A percentile compares a stretch with the other conserved stretches of the same genome.
Conservation (phyloP, 2,797 vertebrate genomes). For the Danio kyathit region DNA sequence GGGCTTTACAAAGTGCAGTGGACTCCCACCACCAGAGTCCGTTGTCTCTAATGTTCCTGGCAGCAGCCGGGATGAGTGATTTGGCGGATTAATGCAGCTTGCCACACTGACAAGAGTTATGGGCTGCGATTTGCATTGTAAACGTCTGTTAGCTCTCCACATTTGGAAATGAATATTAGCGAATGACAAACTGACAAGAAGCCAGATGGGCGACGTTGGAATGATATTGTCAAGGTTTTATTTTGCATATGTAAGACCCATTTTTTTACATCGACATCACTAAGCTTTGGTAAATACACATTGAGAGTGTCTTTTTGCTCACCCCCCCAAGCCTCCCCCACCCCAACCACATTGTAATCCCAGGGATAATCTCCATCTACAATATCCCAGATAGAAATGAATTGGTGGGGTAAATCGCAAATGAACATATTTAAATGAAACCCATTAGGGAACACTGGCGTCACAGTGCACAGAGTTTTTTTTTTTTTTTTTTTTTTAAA, state of each 20-base stretch:
- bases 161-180: constrained; percentile 76
- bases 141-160: constrained; percentile 79
- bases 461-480: constrained; percentile 56
- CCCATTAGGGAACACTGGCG: constrained; percentile 76
- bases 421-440: constrained; percentile 82
- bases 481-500: constrained; percentile 73
- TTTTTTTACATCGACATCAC: constrained; percentile 75
- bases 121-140: constrained; percentile 79
- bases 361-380: constrained; percentile 80
- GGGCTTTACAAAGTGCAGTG: constrained; percentile 69
- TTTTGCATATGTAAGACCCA: constrained; percentile 70
- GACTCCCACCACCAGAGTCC: constrained; percentile 66
- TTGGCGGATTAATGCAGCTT: constrained; percentile 76
- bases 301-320: constrained; percentile 70
- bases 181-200: constrained; percentile 73
- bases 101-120: constrained; percentile 72
- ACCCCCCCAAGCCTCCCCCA: constrained; percentile 30
- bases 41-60: constrained; percentile 68
- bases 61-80: constrained; percentile 69
- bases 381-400: constrained; percentile 74
- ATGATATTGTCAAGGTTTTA: constrained; percentile 56
- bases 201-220: constrained; percentile 66
- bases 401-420: constrained; percentile 77
- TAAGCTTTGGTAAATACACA: constrained; percentile 78
- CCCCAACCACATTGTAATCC: constrained; percentile 75